Base-by-base conservation (phyloP, 2,113 vertebrate species). In the Pristiophorus japonicus region DNA sequence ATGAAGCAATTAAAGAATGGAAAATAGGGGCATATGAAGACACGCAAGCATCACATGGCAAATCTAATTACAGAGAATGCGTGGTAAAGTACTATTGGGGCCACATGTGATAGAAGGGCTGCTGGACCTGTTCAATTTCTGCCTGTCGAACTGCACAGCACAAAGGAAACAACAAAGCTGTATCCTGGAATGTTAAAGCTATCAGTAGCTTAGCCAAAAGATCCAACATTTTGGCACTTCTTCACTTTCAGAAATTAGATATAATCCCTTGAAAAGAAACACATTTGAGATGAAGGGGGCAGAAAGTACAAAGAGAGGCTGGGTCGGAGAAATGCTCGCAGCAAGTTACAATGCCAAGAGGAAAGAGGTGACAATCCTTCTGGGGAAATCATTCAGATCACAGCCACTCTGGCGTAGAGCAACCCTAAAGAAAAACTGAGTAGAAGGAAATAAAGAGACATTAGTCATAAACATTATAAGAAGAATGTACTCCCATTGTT, bases 101-200 rank as follows among this genome's bases (percentile, higher is more conserved):
- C n/a, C n/a, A n/a, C n/a, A n/a, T n/a, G n/a, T n/a, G n/a, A n/a
- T n/a, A n/a, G n/a, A 42, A n/a, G 78, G 78, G 38, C 78, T 81
- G 12, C 73, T 38, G 73, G 34, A 78, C 73, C 73, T 78, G 38
- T 81, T 81, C 78, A 81, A 38, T 81, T 81, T 81, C 5, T 38
- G 78, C 16, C 38, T 81, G 18, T 81, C 38, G 78, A 81, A 81
- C 16, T 14, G 38, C 18, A 45, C 38, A 81, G 78, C 38, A 42
- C 16, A 81, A 42, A 81, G 38, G 38, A 81, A 81, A 45, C 78
- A 81, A 18, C 78, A 42, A 81, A 42, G 16, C 38, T 45, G 78
- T 81, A 81, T 81, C 78, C 78, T 81, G 78, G 78, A 81, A 42
- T 81, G 78, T 81, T 81, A 81, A 81, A 81, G 38, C 78, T 81